These are phyloP conservation scores for Rosalia funebris DNA, from an alignment of 2,888 invertebrate species.

Conservation along the genomic window DNA sequence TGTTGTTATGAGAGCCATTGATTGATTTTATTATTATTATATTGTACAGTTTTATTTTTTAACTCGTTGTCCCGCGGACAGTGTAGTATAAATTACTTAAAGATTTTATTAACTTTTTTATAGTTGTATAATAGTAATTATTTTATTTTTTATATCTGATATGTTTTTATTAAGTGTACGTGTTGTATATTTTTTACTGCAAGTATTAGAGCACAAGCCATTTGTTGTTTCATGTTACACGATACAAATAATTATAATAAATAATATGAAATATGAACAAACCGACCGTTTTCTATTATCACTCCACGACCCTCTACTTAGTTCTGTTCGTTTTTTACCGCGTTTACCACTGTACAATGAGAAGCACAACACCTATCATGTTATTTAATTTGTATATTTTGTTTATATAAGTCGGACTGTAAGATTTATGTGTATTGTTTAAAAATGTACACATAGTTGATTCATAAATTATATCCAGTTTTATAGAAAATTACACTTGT, in stretches of 20 bases:
- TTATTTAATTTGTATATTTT: conserved; percentile 60
- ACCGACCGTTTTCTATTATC: conserved; percentile 41
- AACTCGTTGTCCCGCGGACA: conserved; percentile 50
- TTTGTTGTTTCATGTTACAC: conserved; percentile 63
- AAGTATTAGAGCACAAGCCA: conserved; percentile 61
- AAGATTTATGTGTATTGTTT: conserved; percentile 66
- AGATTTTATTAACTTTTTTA: conserved; percentile 57
- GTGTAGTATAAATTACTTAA: conserved; percentile 60
- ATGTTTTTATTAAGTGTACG: conserved; percentile 56
- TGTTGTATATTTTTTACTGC: conserved; percentile 54
- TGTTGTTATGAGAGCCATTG: conserved; percentile 62
- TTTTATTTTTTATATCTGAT: conserved; percentile 61
- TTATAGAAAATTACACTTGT: conserved; percentile 50
- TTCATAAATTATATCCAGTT: conserved; percentile 62
- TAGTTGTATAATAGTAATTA: conserved; percentile 57
- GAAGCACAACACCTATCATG: conserved; percentile 46
- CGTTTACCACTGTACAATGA: conserved; percentile 51
- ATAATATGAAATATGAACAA: conserved; percentile 52
- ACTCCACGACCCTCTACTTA: conserved; percentile 24
- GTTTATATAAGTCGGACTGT: conserved; percentile 60
- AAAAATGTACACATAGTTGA: conserved; percentile 66
- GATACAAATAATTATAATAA: conserved; percentile 60
- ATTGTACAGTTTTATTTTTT: conserved; percentile 58
- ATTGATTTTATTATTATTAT: conserved; percentile 50
- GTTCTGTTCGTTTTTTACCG: conserved; percentile 41